Conservation (phyloP, 2,888 invertebrate species). For the Apomyelois bistriatella region DNA sequence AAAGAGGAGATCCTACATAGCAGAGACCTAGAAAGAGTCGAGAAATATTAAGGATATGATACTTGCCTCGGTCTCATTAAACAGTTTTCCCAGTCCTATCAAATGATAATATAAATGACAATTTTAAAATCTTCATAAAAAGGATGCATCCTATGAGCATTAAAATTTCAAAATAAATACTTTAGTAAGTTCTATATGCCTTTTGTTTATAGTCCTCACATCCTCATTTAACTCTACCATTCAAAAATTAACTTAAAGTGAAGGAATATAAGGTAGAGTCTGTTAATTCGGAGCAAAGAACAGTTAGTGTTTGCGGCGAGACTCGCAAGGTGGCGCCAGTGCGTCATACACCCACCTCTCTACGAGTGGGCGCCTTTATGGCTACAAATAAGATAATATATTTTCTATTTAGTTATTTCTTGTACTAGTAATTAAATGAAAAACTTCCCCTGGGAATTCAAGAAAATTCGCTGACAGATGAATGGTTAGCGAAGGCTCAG, state of each 20-base stretch:
- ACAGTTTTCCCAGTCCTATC: background rate
- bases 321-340: slow-evolving; percentile 39
- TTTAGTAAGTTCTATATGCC: background rate
- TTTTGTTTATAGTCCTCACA: slow-evolving; percentile 11
- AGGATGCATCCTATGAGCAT: background rate
- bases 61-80: background rate
- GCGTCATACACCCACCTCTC: slow-evolving; percentile 37
- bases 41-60: background rate
- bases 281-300: slow-evolving; percentile 30
- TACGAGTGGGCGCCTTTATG: slow-evolving; percentile 32
- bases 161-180: slow-evolving; percentile 9
- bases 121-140: slow-evolving; percentile 5
- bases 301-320: slow-evolving; percentile 30
- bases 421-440: background rate
- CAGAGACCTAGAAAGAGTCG: background rate
- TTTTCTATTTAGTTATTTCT: slow-evolving; percentile 13
- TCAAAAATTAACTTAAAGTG: background rate
- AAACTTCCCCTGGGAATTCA: too few species aligned
- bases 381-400: slow-evolving; percentile 23
- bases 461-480: too few species aligned
- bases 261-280: background rate
- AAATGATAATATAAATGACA: background rate
- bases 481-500: too few species aligned
- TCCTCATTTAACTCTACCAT: background rate
- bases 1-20: background rate